phyloP scores from a whole-genome alignment of 2,888 invertebrate genomes.

The Tanytarsus gracilentus region DNA sequence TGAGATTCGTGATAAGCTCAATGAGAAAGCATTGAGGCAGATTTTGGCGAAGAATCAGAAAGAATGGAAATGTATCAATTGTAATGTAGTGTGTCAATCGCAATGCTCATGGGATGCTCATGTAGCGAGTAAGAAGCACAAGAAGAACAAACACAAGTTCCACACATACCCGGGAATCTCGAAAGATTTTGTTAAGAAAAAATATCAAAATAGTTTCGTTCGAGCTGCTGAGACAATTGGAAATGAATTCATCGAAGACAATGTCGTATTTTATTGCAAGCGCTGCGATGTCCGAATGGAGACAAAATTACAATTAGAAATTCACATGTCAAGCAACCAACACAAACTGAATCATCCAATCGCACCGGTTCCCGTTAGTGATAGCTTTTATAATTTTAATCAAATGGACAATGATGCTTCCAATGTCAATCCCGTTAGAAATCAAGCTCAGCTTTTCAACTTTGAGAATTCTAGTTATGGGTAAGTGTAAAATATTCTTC shows the following conservation, averaged over 20 bases:
- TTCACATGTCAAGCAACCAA: conserved; percentile 17
- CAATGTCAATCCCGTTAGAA: not conserved
- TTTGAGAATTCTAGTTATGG: conserved; percentile 21
- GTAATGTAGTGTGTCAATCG: conserved; percentile 14
- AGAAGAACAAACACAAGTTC: conserved; percentile 20
- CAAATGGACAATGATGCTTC: not conserved
- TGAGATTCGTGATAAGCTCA: not conserved
- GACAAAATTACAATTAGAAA: conserved; percentile 20
- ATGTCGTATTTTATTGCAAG: conserved; percentile 11
- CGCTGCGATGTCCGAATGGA: conserved; percentile 16
- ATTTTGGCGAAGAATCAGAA: conserved; percentile 7
- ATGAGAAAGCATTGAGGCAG: conserved; percentile 12
- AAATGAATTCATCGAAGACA: conserved; percentile 21
- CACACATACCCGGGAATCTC: conserved; percentile 22
- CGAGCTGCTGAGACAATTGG: conserved; percentile 14
- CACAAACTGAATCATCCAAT: conserved; percentile 27
- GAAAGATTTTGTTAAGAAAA: conserved; percentile 18
- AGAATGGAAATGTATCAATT: conserved; percentile 12
- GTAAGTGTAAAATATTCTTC: too few species aligned
- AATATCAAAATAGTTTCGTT: conserved; percentile 26
- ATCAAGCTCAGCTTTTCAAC: conserved; percentile 18
- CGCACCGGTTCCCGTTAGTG: not conserved
- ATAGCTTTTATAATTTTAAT: not conserved
- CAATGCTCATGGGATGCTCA: conserved; percentile 16
- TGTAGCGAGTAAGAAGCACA: conserved; percentile 11